Base-by-base conservation (phyloP, 1,140 invertebrate species). In the Formica exsecta region DNA sequence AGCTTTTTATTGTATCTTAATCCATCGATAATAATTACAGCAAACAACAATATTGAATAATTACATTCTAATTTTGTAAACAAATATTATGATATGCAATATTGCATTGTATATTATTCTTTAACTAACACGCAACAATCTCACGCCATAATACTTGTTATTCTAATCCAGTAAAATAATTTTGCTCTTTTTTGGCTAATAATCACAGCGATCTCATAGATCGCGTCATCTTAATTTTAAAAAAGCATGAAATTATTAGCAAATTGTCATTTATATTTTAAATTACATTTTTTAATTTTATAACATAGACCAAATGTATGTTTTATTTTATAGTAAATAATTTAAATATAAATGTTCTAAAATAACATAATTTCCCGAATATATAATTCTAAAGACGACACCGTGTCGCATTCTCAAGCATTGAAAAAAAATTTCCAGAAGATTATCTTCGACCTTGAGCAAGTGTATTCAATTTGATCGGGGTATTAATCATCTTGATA, bases 341-440 rank as follows among this genome's bases (percentile, higher is more conserved):
- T 44, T 6, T 48, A 68, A 68, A 64, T 64, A 44, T 38, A 29
- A 22, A 38, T 22, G 25, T 22, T 38, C n/a, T 29, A 32, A 66
- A 32, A 6, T 32, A 5, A 57, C 64, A 51, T 29, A 68, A 57
- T 80, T 70, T 54, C 16, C 19, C 29, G 76, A 79, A 29, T 29
- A 1, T 29, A 29, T 68, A 38, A 65, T 16, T 29, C 22, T 25
- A 6, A 22, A 25, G n/a, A 13, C 29, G 44, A 66, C 9, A 32
- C 13, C 22, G 38, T 68, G 19, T 51, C 61, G n/a, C 22, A 22
- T 36, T 51, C 41, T n/a, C 19, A 2, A n/a, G 13, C 19, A n/a
- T 16, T 5, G 62, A 79, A 79, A 51, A 22, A 57, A 71, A 32
- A 44, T 25, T 3, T 2, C 22, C 22, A 1, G 6, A n/a, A 41